Conservation (phyloP, 2,113 vertebrate genomes). For the Macrotis lagotis region DNA sequence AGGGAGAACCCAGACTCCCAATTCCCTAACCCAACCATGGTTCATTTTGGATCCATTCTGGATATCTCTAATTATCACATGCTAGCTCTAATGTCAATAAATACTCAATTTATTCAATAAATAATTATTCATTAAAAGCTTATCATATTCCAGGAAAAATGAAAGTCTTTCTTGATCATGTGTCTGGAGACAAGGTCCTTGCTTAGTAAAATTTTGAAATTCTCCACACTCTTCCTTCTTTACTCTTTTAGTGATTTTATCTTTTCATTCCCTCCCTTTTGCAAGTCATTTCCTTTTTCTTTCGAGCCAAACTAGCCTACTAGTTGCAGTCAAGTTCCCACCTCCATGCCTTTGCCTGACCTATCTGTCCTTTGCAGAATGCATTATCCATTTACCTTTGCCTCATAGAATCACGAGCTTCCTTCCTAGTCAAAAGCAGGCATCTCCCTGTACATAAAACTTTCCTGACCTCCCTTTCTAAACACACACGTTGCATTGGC, state of each 20-base stretch:
- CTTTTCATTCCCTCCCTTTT: not conserved
- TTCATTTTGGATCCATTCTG: not conserved
- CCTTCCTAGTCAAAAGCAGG: too few relatives aligned
- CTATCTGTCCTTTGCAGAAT: not conserved
- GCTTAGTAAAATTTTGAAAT: not conserved
- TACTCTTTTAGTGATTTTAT: not conserved
- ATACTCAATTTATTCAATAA: too few relatives aligned
- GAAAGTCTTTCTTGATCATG: not conserved
- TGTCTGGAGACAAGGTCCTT: not conserved
- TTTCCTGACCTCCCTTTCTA: not conserved
- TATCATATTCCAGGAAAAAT: not conserved
- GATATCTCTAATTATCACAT: not conserved
- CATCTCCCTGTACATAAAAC: not conserved
- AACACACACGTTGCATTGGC: not conserved
- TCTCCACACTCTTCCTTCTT: not conserved
- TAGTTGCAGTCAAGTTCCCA: not conserved
- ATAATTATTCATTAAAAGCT: too few relatives aligned
- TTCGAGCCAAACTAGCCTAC: not conserved
- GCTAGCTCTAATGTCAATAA: too few relatives aligned
- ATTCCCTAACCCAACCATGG: too few relatives aligned
- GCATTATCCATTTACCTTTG: not conserved
- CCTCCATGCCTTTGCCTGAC: not conserved
- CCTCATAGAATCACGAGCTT: not conserved
- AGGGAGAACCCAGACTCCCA: not conserved
- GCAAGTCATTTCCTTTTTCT: not conserved